These are phyloP conservation scores for Thalassophryne amazonica DNA, from an alignment of 2,797 vertebrate genomes.

Conservation along the genomic window DNA sequence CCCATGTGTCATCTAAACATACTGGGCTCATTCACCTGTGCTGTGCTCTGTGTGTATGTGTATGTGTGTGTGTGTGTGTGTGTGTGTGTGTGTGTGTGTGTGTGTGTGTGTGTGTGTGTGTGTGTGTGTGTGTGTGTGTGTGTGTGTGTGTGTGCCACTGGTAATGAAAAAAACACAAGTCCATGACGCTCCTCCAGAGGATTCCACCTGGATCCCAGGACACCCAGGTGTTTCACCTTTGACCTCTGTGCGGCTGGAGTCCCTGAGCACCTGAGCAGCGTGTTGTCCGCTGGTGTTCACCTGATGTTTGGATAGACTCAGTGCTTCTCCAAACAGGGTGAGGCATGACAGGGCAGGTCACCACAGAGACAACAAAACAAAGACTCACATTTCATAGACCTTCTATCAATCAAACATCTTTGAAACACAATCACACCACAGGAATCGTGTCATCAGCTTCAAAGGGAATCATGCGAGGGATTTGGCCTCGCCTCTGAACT, in stretches of 20 bases:
- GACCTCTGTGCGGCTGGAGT: constrained; percentile 34
- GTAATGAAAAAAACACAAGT: constrained; percentile 3
- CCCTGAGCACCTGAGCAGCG: constrained; percentile 46
- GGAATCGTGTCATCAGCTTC: constrained; percentile 62
- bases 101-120: too few species aligned
- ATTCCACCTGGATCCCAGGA: constrained; percentile 57
- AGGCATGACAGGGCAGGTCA: constrained; percentile 74
- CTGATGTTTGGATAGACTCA: constrained; percentile 64
- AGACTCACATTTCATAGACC: constrained; percentile 72
- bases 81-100: too few species aligned
- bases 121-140: constrained; percentile 6
- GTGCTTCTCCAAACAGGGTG: constrained; percentile 59
- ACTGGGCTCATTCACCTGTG: too few species aligned
- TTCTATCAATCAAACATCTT: constrained; percentile 78
- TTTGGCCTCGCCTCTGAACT: constrained; percentile 36
- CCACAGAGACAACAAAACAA: constrained; percentile 61
- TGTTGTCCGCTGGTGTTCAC: constrained; percentile 38
- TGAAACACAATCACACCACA: constrained; percentile 53
- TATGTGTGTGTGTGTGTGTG: too few species aligned
- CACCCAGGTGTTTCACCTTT: constrained; percentile 54
- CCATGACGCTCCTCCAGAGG: neutral
- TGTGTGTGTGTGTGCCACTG: neutral
- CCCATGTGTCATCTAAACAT: too few species aligned
- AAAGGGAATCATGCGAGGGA: constrained; percentile 52
- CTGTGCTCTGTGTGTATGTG: too few species aligned